These are phyloP conservation scores for Acronicta psi DNA, from an alignment of 2,888 invertebrate species.

Conservation along the genomic window DNA sequence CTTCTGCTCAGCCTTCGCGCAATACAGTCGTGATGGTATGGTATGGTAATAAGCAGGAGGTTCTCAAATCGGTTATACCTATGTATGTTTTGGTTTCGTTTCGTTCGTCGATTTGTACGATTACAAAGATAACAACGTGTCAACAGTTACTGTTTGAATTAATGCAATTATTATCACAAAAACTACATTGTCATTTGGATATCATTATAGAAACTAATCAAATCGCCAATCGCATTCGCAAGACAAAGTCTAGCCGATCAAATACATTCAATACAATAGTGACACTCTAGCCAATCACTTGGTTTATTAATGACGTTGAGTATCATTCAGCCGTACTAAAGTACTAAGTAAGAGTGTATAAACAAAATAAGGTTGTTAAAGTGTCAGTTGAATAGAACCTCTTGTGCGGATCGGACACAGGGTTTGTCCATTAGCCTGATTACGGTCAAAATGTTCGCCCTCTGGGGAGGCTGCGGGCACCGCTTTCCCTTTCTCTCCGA, in stretches of 20 bases:
- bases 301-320: slow-evolving; percentile 50
- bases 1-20: no score
- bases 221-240: slow-evolving; percentile 1
- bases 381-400: slow-evolving; percentile 76
- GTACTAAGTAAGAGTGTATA: slow-evolving; percentile 72
- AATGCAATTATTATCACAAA: background rate
- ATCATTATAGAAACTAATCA: slow-evolving; percentile 10
- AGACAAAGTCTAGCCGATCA: slow-evolving; percentile 18
- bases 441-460: slow-evolving; percentile 84
- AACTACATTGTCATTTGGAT: background rate
- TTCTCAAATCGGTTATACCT: no score
- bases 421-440: slow-evolving; percentile 86
- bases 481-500: slow-evolving; percentile 67
- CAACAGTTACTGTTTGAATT: background rate
- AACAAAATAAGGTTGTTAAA: slow-evolving; percentile 78
- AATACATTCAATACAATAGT: slow-evolving; percentile 19
- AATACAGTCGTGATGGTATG: no score
- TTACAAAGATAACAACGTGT: no score
- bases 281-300: slow-evolving; percentile 34
- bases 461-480: slow-evolving; percentile 72
- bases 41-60: no score
- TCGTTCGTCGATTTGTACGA: no score
- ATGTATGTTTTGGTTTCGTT: no score
- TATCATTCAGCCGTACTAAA: slow-evolving; percentile 65
- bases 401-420: slow-evolving; percentile 78